Conservation (phyloP, 2,113 vertebrate genomes). For the Vireo altiloquus region DNA sequence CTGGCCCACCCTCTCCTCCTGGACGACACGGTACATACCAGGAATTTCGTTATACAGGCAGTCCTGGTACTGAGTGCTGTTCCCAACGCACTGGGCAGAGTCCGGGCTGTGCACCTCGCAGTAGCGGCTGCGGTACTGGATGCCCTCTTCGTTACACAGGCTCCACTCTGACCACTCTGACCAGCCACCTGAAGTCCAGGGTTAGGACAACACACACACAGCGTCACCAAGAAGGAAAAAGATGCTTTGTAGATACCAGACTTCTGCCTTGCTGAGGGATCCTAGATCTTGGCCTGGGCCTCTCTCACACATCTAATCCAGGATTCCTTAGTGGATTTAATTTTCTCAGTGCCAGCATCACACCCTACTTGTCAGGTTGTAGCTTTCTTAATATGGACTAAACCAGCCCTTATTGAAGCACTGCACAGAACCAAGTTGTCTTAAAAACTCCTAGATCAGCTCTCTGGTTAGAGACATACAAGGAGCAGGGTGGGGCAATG, state of each 20-base stretch:
- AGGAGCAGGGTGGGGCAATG: not conserved
- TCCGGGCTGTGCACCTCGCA: constrained; percentile 78
- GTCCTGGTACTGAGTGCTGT: constrained; percentile 88
- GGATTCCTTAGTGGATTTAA: not conserved
- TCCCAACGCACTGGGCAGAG: constrained; percentile 79
- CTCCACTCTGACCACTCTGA: constrained; percentile 95
- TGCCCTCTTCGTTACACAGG: constrained; percentile 84
- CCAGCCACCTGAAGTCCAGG: constrained; percentile 85
- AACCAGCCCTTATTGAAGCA: not conserved
- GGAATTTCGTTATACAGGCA: constrained; percentile 91
- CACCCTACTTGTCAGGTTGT: not conserved
- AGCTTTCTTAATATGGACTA: not conserved
- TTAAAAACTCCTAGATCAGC: not conserved
- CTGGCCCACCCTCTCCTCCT: not conserved
- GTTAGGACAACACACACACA: not conserved
- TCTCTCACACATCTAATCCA: not conserved
- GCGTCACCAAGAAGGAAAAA: not conserved
- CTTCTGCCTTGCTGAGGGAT: not conserved
- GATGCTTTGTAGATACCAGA: not conserved
- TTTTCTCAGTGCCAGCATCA: not conserved
- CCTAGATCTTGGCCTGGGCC: not conserved
- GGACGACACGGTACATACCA: constrained; percentile 63
- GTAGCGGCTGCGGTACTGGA: constrained; percentile 84
- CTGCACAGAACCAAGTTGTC: not conserved
- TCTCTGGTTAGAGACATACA: not conserved